These are phyloP conservation scores for Leptobrachium leishanense DNA, from an alignment of 2,113 vertebrate genomes.

Conservation along the genomic window DNA sequence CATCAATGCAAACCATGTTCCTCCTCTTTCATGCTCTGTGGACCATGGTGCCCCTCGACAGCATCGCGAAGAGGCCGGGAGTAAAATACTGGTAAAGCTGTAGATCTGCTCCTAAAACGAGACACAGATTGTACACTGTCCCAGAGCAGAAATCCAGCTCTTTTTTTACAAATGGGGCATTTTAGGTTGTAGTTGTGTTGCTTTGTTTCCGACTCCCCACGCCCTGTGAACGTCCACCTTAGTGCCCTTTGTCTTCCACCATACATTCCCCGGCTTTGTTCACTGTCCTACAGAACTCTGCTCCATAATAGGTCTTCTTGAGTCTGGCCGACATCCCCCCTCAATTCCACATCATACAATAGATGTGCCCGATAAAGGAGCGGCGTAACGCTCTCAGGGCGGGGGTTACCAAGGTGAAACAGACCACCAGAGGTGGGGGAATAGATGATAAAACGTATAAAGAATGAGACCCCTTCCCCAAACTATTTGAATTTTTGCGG, in stretches of 20 bases:
- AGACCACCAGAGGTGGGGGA: slow-evolving; percentile 25
- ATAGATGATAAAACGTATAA: not conserved
- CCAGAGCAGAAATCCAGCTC: no score
- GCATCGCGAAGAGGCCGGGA: no score
- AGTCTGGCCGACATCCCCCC: not conserved
- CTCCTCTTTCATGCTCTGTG: no score
- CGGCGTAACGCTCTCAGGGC: slow-evolving; percentile 8
- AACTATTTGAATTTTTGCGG: slow-evolving; percentile 5
- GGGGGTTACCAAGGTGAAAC: slow-evolving; percentile 35
- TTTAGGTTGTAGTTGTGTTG: no score
- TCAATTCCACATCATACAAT: slow-evolving; percentile 26
- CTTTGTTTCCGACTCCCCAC: not conserved
- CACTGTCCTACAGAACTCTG: slow-evolving; percentile 3
- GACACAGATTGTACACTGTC: no score
- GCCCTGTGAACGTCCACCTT: not conserved
- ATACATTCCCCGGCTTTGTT: slow-evolving; percentile 1
- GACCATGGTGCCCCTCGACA: no score
- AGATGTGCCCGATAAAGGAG: slow-evolving; percentile 2
- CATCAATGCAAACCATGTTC: no score
- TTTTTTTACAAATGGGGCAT: no score
- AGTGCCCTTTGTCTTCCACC: not conserved
- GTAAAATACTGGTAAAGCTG: no score
- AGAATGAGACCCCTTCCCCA: not conserved
- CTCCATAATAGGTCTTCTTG: slow-evolving; percentile 11
- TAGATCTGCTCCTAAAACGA: no score